Evolutionary conservation across 2,888 invertebrate genomes (phyloP), one percentile per base, ranked within the genome.

Genomic region (Nomada fucata): DNA sequence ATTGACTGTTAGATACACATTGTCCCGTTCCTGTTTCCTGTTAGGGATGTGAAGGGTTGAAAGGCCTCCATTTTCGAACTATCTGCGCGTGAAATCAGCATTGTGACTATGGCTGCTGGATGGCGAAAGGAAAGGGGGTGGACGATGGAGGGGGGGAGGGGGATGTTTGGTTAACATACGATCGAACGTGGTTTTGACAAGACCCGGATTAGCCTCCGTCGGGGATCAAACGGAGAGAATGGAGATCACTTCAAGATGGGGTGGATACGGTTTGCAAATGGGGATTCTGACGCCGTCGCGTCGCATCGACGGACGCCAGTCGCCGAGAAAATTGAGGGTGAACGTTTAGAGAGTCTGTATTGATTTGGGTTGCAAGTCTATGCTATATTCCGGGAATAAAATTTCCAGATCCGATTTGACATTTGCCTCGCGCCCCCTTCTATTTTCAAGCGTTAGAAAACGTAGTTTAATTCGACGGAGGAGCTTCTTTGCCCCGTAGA

Each of bases 31-130:
- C 75, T 67, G 74, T 65, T 79, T 83, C 71, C 72, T 69, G 50
- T 65, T 26, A 74, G 70, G 83, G 67, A 79, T 7, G 36, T 7
- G 81, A 88, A 87, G 89, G 88, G 88, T 88, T 90, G 88, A 86
- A 89, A 72, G 86, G 83, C 71, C 70, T 74, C 88, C 88, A 90
- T 89, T 91, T 91, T 88, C 89, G 84, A 89, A 79, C 86, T 90
- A 92, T 91, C 92, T 88, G 88, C 88, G 88, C 88, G 92, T 90
- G 89, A 92, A 92, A 92, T 93, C 91, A 85, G 87, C 90, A 91
- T 92, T 93, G 90, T 92, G 77, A 64, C 71, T 29, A 23, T 13
- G 55, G 36, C 23, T 50, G 55, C 57, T 44, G 57, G n/a, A 15
- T 26, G 26, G 13, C 50, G 11, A 26, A 7, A 13, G 50, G 18